These are phyloP conservation scores for Azemiops feae DNA, from an alignment of 2,113 vertebrate genomes.

Conservation along the genomic window DNA sequence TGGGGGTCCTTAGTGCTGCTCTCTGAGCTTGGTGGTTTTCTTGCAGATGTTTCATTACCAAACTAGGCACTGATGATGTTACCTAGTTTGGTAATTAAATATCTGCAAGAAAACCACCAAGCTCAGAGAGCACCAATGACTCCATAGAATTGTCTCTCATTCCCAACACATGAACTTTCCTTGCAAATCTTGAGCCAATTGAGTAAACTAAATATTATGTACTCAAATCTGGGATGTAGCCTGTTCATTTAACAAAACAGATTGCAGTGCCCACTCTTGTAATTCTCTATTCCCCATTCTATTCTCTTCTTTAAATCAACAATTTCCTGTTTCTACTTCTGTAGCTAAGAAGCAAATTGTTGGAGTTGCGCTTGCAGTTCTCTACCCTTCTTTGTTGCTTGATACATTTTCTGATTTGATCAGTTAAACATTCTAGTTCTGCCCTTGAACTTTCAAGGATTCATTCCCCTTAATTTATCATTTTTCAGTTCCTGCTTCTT, in stretches of 20 bases:
- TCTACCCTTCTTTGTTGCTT: not conserved
- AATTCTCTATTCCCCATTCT: not conserved
- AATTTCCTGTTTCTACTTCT: not conserved
- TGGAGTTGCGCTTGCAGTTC: not conserved
- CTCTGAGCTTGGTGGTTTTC: not conserved
- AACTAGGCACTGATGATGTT: not conserved
- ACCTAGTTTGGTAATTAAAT: not conserved
- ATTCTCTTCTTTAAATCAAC: not conserved
- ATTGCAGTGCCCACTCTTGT: not conserved
- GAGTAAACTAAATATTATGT: not conserved
- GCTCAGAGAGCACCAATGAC: not conserved
- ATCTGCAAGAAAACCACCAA: not conserved
- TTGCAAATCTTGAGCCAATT: not conserved
- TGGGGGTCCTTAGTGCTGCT: not conserved
- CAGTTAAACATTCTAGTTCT: not conserved
- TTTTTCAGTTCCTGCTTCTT: not conserved
- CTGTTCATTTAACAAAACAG: not conserved
- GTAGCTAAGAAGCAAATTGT: not conserved
- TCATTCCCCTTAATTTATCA: not conserved
- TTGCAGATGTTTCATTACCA: not conserved
- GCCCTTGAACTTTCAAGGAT: not conserved
- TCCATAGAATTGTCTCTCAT: not conserved
- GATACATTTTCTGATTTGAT: not conserved
- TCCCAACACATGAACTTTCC: not conserved
- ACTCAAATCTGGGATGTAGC: not conserved